Evolutionary conservation across 2,113 vertebrate genomes (phyloP).

Genomic region (Catharus minimus): DNA sequence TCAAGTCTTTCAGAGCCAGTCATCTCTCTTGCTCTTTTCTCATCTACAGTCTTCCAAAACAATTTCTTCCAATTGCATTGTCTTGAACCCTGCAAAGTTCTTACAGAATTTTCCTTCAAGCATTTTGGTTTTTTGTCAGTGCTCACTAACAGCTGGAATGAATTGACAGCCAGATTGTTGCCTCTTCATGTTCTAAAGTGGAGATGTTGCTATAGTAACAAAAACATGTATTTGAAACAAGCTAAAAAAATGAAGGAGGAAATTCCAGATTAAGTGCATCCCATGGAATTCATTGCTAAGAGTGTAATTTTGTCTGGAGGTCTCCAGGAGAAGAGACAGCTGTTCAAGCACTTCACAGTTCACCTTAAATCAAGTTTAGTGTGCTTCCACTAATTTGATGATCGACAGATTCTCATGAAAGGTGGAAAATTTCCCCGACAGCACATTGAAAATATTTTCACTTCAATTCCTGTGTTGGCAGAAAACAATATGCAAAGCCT

Average conservation of each 20-base stretch:
- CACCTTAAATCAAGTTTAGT: constrained; percentile 2
- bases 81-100: neutral
- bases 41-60: neutral
- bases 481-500: neutral
- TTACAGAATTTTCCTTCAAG: neutral
- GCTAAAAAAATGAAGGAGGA: neutral
- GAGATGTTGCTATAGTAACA: constrained; percentile 16
- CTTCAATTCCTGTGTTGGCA: neutral
- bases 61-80: neutral
- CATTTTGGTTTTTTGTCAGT: neutral
- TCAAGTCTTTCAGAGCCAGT: neutral
- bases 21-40: neutral
- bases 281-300: constrained; percentile 31
- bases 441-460: neutral
- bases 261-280: constrained; percentile 22
- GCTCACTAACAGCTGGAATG: constrained; percentile 16
- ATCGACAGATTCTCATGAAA: neutral
- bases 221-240: constrained; percentile 15
- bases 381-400: constrained; percentile 4
- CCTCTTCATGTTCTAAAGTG: constrained; percentile 7
- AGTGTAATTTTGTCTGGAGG: constrained; percentile 49
- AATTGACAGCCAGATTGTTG: neutral
- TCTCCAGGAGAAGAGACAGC: constrained; percentile 49
- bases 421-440: constrained; percentile 10
- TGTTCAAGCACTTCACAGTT: constrained; percentile 12